Base-by-base conservation (phyloP, 2,113 vertebrate species). In the Rhinichthys klamathensis region DNA sequence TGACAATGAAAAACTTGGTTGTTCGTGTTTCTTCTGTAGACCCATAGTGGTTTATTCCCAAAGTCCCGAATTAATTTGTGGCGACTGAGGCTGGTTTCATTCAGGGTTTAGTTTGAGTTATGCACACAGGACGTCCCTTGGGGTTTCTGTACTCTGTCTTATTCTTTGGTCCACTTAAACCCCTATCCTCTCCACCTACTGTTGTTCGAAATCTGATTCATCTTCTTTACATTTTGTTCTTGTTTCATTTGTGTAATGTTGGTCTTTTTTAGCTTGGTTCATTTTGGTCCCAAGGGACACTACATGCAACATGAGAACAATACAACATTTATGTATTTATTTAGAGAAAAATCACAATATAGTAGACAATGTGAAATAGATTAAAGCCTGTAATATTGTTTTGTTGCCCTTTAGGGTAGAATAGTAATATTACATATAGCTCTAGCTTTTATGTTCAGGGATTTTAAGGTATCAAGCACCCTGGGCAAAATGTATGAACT, bases 1-100 rank as follows among this genome's bases (percentile, higher is more conserved):
- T 35, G 54, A 81, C 60, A 70, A 49, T 63, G 73, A 73, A 84
- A 74, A 89, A 63, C 74, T 4, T 51, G 51, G 10, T 84, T 83
- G 54, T 86, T 41, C 8, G 9, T 82, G 51, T 80, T 75, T 81
- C 74, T 70, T 77, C 51, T 83, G 49, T 46, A 23, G 41, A 63
- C 63, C 80, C 77, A 41, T 44, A 46, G 80, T 21, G 81, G 35
- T 61, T 81, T 86, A 84, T 80, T 86, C 87, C 87, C 87, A 75
- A 63, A 86, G 76, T 88, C 77, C 87, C 70, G 10, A 76, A 88
- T 86, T 86, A 86, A 86, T 88, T 84, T 86, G 81, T 77, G 69
- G 25, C 8, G 77, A 86, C 69, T 38, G 60, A 86, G 61, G 38
- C 81, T 49, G 60, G 27, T 78, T 82, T 87, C 5, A 63, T 87